phyloP scores from a whole-genome alignment of 2,113 vertebrate species.

The Erythrocercus mccallii region DNA sequence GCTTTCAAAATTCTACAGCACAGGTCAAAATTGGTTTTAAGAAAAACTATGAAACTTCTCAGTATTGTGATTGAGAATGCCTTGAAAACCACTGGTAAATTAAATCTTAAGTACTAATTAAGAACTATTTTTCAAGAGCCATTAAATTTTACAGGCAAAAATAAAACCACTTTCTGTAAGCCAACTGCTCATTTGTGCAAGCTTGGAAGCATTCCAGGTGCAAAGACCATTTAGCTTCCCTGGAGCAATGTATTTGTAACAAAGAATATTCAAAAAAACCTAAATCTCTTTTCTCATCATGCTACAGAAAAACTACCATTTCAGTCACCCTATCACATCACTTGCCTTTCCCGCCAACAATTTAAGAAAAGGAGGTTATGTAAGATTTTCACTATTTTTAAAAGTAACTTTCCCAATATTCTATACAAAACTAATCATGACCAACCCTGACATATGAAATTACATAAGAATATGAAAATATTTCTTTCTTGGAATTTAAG shows the following conservation, averaged over 20 bases:
- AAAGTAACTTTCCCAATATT: background rate
- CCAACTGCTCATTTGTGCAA: background rate
- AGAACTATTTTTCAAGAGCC: background rate
- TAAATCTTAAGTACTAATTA: background rate
- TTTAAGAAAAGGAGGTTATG: background rate
- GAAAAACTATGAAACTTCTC: background rate
- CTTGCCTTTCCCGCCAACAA: background rate
- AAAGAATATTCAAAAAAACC: background rate
- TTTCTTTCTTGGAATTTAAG: background rate
- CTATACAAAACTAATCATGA: background rate
- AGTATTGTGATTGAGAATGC: background rate
- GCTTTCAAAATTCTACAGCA: background rate
- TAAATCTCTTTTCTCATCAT: background rate
- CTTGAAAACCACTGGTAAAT: background rate
- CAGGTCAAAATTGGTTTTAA: background rate
- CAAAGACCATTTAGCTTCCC: background rate
- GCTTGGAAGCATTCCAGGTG: background rate
- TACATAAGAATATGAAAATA: background rate
- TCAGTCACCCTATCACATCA: background rate
- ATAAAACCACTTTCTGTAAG: background rate
- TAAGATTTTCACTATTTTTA: background rate
- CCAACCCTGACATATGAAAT: background rate
- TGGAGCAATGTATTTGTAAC: background rate
- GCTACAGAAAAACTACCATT: background rate
- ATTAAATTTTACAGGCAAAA: conserved; percentile 4